Base-by-base conservation (phyloP, 2,888 invertebrate species). In the Papilio protenor region DNA sequence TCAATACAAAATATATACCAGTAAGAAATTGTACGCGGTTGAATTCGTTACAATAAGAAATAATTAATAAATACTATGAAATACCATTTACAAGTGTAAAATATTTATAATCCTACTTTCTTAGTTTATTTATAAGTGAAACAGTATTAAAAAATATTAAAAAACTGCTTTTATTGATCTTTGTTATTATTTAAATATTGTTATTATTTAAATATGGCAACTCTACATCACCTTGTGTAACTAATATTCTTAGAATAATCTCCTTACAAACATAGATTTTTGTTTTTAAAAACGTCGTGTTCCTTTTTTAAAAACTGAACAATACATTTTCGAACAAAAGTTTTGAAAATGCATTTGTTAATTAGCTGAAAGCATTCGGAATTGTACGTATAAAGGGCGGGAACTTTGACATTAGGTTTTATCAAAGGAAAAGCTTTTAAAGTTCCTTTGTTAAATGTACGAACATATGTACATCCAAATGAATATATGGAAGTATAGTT, bases 331-430 rank as follows among this genome's bases (percentile, higher is more conserved):
- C 33, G 40, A 66, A 66, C 66, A 66, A 66, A 33, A n/a, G 40
- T 66, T 40, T 40, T 40, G 8, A 8, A 40, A 40, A 27, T 23
- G 14, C 40, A 40, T 40, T 40, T 33, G 11, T 8, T 64, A 40
- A 66, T 40, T 66, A 14, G 66, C 11, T 66, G 66, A 66, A 66
- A 66, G 40, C 66, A 66, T 66, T 66, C 64, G n/a, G 12, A 27
- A n/a, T 33, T 21, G 57, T 33, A 11, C 18, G 40, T 23, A 59
- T 23, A 66, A 66, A 40, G 40, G 64, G 66, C 66, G 66, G 40
- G 40, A 66, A 66, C 66, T 66, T 66, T 66, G 66, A 66, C 66
- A 66, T 66, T 66, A 66, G 11, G 66, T 40, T 66, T 66, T n/a
- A 27, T n/a, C 6, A 33, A 66, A 66, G 33, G 18, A 40, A 66